Base-by-base conservation (phyloP, 2,888 invertebrate genomes). In the Sarcophaga caerulescens region DNA sequence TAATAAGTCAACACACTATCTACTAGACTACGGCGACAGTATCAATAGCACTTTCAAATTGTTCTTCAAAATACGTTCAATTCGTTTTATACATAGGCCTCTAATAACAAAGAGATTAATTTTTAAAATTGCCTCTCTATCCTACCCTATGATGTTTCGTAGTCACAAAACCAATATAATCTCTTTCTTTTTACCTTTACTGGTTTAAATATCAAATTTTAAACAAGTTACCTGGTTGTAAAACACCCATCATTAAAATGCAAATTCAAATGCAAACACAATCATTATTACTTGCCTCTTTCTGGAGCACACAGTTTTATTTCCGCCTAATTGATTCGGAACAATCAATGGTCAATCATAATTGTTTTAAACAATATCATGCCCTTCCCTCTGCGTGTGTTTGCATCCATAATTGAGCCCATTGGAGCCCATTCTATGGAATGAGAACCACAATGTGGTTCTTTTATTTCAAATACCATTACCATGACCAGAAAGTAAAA, bases 261-360 rank as follows among this genome's bases (percentile, higher is more conserved):
- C 52, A 52, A 14, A 35, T 35, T 10, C 35, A 35, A 35, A 35
- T 35, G 17, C 5, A 12, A 52, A 17, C 17, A 52, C 52, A 52
- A 52, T 52, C 52, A 52, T 52, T 52, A 25, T 17, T 35, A 10
- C 2, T 35, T 35, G 14, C 17, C 4, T 5, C 8, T 17, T 8
- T 25, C 25, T 65, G 52, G 4, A 52, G 5, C 10, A 63, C 25
- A 59, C 4, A 45, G 14, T 75, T 47, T 60, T 21, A 62, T 17
- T 65, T 44, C 78, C 78, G 81, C 84, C 65, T 86, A 81, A 86
- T 86, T 86, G 86, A 84, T 84, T 86, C 75, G 52, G 81, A 84
- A 79, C 81, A 86, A 86, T 86, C 81, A 75, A 63, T 45, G 57
- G 23, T 65, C 85, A 83, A 83, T 78, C 68, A 74, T 59, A 77